Evolutionary conservation across 1,140 invertebrate species (phyloP), one percentile per base, ranked within the genome.

Genomic region (Rhagoletis pomonella): DNA sequence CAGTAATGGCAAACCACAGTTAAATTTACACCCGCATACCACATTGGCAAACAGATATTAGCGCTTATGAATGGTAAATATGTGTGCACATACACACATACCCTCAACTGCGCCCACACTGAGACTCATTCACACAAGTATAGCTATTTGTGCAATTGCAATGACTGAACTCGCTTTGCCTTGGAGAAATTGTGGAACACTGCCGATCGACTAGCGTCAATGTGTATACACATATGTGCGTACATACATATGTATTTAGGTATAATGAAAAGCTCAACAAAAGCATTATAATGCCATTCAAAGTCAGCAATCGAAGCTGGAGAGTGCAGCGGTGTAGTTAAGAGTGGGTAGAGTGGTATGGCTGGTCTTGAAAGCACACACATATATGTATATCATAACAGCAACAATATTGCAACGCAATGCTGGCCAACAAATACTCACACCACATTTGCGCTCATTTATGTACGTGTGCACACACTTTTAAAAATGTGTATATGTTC

Each of bases 1-100:
- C 39, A 12, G 29, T 14, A 12, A 42, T 67, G 65, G 50, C 73
- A 58, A 42, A 81, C 47, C 73, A 29, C 47, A 81, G 44, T 81
- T 81, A 81, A 81, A 81, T 81, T 81, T 55, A 47, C 73, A 55
- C 47, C 73, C 73, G 47, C 73, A 55, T 81, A 14, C 73, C 73
- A 14, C 50, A 81, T 55, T n/a, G 14, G 73, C 73, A 81, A 81
- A 81, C 47, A 81, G n/a, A 50, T n/a, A 81, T 81, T 81, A 81
- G 47, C 47, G 47, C 73, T 81, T 81, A 81, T 81, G 73, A 55
- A 81, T 19, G 19, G 47, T 47, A 81, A 62, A 59, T 29, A 59
- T 85, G 58, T 58, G 12, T 14, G 4, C 59, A 17, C 19, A 14
- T 58, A 62, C 12, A 85, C 29, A 14, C 58, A 85, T 0, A 9